A percentile compares a stretch with the other conserved stretches of the same genome.
Conservation (phyloP, 2,113 vertebrate genomes). For the Crypturellus undulatus region DNA sequence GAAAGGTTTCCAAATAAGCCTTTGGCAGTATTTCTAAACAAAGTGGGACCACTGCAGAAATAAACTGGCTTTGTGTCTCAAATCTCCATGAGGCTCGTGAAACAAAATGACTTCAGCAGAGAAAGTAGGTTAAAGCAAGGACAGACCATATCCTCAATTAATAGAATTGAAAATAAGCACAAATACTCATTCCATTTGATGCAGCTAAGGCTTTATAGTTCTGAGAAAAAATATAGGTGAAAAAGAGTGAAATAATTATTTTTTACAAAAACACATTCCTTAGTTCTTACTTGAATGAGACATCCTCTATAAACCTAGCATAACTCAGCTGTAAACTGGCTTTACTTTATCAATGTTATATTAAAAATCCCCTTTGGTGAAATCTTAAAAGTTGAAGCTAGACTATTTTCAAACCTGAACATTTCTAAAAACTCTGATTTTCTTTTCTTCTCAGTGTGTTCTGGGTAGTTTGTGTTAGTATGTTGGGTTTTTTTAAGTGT, state of each 20-base stretch:
- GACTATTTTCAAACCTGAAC: rapidly evolving
- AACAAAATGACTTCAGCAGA: slow-evolving; percentile 47
- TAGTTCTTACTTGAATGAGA: background rate
- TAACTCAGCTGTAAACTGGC: background rate
- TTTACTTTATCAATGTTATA: background rate
- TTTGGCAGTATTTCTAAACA: slow-evolving; percentile 57
- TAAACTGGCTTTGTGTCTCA: slow-evolving; percentile 70
- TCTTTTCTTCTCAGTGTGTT: background rate
- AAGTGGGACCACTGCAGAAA: slow-evolving; percentile 55
- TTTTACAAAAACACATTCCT: background rate
- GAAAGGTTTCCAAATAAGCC: slow-evolving; percentile 64
- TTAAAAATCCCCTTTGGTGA: background rate
- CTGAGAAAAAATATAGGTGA: background rate
- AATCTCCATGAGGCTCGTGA: slow-evolving; percentile 50
- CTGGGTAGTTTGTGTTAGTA: background rate
- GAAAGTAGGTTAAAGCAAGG: slow-evolving; percentile 71
- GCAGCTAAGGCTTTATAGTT: background rate
- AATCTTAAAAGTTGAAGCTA: background rate
- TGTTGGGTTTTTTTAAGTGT: background rate
- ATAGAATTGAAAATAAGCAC: slow-evolving; percentile 7
- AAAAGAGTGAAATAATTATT: background rate
- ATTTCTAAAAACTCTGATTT: background rate
- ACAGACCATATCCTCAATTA: slow-evolving; percentile 12
- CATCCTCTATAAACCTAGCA: background rate
- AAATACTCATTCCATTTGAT: background rate